phyloP scores from a whole-genome alignment of 1,140 invertebrate species.

The Drosophila ironensis region DNA sequence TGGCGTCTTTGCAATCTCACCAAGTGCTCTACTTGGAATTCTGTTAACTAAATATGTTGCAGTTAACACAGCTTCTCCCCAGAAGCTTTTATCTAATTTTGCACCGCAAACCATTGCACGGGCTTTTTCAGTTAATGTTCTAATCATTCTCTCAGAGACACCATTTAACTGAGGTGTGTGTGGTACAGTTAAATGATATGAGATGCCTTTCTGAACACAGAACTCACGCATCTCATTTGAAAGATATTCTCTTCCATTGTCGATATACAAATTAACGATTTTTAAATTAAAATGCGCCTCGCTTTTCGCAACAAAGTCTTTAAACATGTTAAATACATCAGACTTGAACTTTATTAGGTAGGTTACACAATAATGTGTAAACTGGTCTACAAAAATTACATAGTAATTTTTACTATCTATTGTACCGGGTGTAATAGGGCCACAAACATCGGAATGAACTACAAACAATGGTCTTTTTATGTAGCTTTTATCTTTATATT shows the following conservation, averaged over 20 bases:
- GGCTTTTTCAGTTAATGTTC: neutral
- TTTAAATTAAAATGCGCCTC: neutral
- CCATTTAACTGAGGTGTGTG: neutral
- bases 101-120: neutral
- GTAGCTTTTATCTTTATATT: constrained; percentile 62
- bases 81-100: constrained; percentile 13
- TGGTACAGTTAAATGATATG: neutral
- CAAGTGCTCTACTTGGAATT: constrained; percentile 7
- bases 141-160: neutral
- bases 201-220: neutral
- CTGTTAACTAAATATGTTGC: constrained; percentile 10
- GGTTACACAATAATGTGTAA: constrained; percentile 31
- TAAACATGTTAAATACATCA: constrained; percentile 66
- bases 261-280: neutral
- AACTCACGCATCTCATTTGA: neutral
- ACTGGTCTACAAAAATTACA: constrained; percentile 20
- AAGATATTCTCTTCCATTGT: neutral
- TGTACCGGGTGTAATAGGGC: constrained; percentile 62
- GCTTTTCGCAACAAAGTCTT: constrained; percentile 64
- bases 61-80: constrained; percentile 8
- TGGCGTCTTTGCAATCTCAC: neutral
- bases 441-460: constrained; percentile 82
- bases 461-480: constrained; percentile 66
- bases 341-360: constrained; percentile 64
- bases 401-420: neutral